These are phyloP conservation scores for Pteronura brasiliensis DNA, from an alignment of 2,113 vertebrate species.

Conservation along the genomic window DNA sequence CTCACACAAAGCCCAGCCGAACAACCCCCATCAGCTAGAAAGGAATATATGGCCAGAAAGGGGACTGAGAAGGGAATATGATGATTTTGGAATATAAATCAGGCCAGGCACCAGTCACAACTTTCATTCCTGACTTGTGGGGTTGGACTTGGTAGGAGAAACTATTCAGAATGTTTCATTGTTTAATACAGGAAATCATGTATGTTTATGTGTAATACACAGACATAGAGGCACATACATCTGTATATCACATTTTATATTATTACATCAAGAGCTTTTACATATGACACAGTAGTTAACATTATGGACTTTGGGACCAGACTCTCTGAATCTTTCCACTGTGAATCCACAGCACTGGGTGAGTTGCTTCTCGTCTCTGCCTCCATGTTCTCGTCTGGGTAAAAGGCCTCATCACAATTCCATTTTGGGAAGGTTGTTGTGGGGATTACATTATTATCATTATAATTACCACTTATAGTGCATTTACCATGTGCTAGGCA, in stretches of 20 bases:
- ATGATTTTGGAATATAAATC: conserved; percentile 69
- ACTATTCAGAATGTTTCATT: conserved; percentile 24
- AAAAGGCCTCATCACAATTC: neutral
- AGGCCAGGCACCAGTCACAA: conserved; percentile 48
- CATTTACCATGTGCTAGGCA: neutral
- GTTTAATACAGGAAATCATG: conserved; percentile 20
- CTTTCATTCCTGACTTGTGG: conserved; percentile 41
- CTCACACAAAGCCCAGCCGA: conserved; percentile 78
- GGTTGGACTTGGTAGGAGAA: conserved; percentile 47
- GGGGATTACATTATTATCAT: neutral
- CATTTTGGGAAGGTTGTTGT: neutral
- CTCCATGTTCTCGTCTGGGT: conserved; percentile 15
- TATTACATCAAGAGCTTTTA: neutral
- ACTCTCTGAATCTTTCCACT: neutral
- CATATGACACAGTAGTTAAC: neutral
- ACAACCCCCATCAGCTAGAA: conserved; percentile 73
- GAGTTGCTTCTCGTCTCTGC: neutral
- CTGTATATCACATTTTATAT: neutral
- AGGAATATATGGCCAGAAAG: conserved; percentile 67
- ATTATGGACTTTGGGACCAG: neutral
- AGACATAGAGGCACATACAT: neutral
- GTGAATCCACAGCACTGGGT: neutral
- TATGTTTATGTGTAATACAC: neutral
- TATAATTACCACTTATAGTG: neutral
- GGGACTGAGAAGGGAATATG: conserved; percentile 50